Evolutionary conservation across 1,140 invertebrate genomes (phyloP), one percentile per base, ranked within the genome.

Genomic region (Drosophila rhopaloa): DNA sequence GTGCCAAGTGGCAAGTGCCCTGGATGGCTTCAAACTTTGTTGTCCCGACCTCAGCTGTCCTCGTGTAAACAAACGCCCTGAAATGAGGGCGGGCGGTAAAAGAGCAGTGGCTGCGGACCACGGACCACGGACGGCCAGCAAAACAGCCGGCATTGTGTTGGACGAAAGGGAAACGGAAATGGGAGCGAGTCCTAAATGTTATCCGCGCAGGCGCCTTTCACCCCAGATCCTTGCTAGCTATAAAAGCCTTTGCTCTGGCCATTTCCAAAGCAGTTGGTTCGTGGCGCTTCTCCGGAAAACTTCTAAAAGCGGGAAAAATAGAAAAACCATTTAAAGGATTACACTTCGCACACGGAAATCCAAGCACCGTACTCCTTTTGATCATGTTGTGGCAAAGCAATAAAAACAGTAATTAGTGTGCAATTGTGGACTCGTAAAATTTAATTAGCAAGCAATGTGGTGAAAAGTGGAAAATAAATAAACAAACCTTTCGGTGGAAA

Each of bases 31-130:
- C 66, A 72, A 72, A 72, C 68, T 76, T 76, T 76, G 50, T 73
- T 75, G 71, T 56, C 19, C 40, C 62, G 50, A 76, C 73, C 65
- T 60, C 81, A 85, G 81, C 78, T 86, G 81, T 85, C 68, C 68
- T 43, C 75, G 73, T 77, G 84, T 88, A 88, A 90, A 89, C 81
- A 89, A 83, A 89, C 76, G 63, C 44, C 53, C 32, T 56, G 19
- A 41, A 71, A 32, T 29, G 44, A n/a, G 11, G 27, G 14, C 8
- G 32, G 19, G 56, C 56, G 47, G 43, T 27, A 89, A 89, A 84
- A 59, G 77, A 81, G 74, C 85, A 89, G 32, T 65, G 53, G 29
- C 51, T 53, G 29, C 51, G 46, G 10, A 58, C 24, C 24, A 41
- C 43, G 67, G 55, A 63, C 63, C 16, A 40, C 40, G 16, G 60